A percentile compares a stretch with the other conserved stretches of the same genome.
These are phyloP conservation scores for Trilocha varians DNA, from an alignment of 2,888 invertebrate species.

Conservation along the genomic window DNA sequence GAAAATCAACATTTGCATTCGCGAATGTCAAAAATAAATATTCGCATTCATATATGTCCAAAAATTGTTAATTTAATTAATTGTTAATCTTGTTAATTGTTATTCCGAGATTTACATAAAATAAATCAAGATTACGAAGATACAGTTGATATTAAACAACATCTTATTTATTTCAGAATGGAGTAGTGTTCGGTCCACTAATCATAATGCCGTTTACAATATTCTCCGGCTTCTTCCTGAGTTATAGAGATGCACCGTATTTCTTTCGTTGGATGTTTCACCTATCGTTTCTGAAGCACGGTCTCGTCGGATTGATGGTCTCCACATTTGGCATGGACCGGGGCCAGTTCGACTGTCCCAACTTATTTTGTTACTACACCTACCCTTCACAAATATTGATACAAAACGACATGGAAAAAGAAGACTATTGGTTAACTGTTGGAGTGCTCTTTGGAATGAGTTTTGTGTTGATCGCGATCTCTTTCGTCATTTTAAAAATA, in stretches of 20 bases:
- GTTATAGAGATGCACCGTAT: slow-evolving; percentile 83
- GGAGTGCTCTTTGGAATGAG: slow-evolving; percentile 77
- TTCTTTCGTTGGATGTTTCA: slow-evolving; percentile 90
- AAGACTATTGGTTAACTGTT: slow-evolving; percentile 78
- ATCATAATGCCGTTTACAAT: slow-evolving; percentile 89
- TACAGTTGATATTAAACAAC: slow-evolving; percentile 6
- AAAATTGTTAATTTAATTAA: too few relatives aligned
- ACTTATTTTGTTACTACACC: slow-evolving; percentile 82
- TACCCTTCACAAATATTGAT: slow-evolving; percentile 82
- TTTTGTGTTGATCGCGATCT: slow-evolving; percentile 73
- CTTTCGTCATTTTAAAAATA: slow-evolving; percentile 79
- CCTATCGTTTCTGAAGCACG: slow-evolving; percentile 90
- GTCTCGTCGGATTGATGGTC: slow-evolving; percentile 86
- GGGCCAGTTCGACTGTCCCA: slow-evolving; percentile 80
- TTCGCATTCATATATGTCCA: too few relatives aligned
- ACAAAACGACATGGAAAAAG: slow-evolving; percentile 79
- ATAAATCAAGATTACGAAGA: not conserved
- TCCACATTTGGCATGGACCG: slow-evolving; percentile 89
- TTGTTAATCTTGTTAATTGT: too few relatives aligned
- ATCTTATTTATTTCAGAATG: slow-evolving; percentile 76
- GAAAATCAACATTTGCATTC: too few relatives aligned
- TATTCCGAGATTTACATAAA: not conserved
- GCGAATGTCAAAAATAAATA: too few relatives aligned
- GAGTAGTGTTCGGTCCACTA: slow-evolving; percentile 91
- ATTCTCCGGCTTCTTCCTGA: slow-evolving; percentile 95